phyloP scores from a whole-genome alignment of 2,888 invertebrate species.

The Falcaria lacertinaria region DNA sequence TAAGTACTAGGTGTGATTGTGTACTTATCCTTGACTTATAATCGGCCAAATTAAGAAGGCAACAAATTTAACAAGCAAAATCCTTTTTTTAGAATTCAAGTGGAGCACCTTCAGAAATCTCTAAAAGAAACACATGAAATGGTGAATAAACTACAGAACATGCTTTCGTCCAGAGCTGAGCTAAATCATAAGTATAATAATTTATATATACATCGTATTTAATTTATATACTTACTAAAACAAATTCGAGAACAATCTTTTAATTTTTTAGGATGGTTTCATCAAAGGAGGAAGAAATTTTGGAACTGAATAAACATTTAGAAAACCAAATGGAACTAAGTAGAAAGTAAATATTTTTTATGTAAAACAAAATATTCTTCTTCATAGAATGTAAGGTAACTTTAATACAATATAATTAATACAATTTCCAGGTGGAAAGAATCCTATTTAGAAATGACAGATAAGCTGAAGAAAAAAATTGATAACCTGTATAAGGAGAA shows the following conservation, averaged over 20 bases:
- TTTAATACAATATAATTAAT: slow-evolving; percentile 5
- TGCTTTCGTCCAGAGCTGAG: slow-evolving; percentile 53
- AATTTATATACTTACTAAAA: background rate
- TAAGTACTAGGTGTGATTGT: too few relatives aligned
- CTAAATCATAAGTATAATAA: slow-evolving; percentile 60
- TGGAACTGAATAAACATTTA: slow-evolving; percentile 77
- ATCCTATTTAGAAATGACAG: slow-evolving; percentile 81
- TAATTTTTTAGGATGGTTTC: slow-evolving; percentile 56
- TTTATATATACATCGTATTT: background rate
- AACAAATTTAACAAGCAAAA: background rate
- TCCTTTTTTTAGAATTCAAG: slow-evolving; percentile 53
- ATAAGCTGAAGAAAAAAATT: slow-evolving; percentile 80
- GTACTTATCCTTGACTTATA: too few relatives aligned
- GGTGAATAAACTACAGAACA: slow-evolving; percentile 62
- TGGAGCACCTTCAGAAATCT: slow-evolving; percentile 65
- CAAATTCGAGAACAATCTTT: background rate
- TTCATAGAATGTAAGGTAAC: too few relatives aligned
- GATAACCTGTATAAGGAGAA: slow-evolving; percentile 78
- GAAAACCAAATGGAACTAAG: slow-evolving; percentile 80
- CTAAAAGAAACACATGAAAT: slow-evolving; percentile 70
- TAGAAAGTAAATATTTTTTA: slow-evolving; percentile 59
- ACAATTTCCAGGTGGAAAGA: slow-evolving; percentile 79
- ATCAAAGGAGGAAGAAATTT: slow-evolving; percentile 72
- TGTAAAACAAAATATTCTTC: too few relatives aligned
- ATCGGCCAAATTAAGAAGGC: background rate